Evolutionary conservation across 2,113 vertebrate genomes (phyloP).

Genomic region (Antechinus stuartii): DNA sequence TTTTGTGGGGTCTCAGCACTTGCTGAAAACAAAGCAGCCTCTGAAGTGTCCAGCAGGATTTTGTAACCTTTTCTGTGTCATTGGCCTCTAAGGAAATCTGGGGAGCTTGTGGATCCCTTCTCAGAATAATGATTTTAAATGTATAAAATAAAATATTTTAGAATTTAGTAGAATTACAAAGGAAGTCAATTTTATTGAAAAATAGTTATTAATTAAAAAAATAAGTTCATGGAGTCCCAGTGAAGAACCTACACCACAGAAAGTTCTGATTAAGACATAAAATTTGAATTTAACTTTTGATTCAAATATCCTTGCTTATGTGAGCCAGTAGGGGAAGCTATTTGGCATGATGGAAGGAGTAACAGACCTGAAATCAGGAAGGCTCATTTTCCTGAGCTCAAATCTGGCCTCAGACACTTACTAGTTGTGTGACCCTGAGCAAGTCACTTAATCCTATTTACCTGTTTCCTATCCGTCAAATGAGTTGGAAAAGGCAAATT

Average conservation of each 20-base stretch:
- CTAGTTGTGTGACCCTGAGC: neutral
- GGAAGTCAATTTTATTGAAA: neutral
- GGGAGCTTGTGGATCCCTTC: neutral
- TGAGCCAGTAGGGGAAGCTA: neutral
- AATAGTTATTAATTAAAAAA: neutral
- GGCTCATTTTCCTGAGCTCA: neutral
- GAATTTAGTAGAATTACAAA: neutral
- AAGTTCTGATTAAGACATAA: neutral
- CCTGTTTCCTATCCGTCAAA: too few species aligned
- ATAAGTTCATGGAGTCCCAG: neutral
- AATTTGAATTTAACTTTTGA: neutral
- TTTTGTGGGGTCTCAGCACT: neutral
- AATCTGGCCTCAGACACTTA: neutral
- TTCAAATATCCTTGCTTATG: neutral
- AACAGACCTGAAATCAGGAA: neutral
- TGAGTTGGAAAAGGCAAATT: too few species aligned
- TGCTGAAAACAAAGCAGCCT: neutral
- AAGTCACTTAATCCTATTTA: neutral
- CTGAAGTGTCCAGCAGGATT: neutral
- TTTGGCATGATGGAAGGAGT: neutral
- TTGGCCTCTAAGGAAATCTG: neutral
- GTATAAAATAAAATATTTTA: neutral
- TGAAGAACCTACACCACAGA: neutral
- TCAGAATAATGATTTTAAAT: neutral
- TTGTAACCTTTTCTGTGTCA: neutral